Evolutionary conservation across 2,797 vertebrate species (phyloP).

Genomic region (Hephaestus fuliginosus): DNA sequence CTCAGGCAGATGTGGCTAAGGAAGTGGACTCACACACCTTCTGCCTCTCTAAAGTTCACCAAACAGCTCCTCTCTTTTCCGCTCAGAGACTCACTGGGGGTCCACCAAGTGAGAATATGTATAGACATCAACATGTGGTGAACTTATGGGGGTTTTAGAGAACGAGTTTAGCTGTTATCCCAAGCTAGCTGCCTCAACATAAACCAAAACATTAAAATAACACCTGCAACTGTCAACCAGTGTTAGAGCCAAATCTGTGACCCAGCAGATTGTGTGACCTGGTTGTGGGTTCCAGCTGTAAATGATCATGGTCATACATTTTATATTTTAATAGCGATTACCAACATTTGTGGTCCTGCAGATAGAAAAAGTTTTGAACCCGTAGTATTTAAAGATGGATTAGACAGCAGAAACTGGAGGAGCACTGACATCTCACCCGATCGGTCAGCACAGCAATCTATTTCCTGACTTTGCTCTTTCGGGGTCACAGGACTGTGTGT

Average conservation of each 20-base stretch:
- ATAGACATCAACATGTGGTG: not conserved
- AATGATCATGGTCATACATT: too few species aligned
- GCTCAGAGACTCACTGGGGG: not conserved
- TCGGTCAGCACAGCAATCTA: not conserved
- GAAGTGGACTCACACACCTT: slow-evolving; percentile 67
- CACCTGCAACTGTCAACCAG: too few species aligned
- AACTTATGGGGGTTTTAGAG: not conserved
- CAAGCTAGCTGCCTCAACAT: not conserved
- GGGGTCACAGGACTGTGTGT: not conserved
- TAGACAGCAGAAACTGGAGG: not conserved
- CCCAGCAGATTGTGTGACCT: fast-evolving
- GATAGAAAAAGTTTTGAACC: not conserved
- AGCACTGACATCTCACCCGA: too few species aligned
- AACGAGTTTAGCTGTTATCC: slow-evolving; percentile 6
- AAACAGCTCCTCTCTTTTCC: not conserved
- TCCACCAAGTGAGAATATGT: fast-evolving
- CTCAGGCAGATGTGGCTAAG: slow-evolving; percentile 47
- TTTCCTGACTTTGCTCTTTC: not conserved
- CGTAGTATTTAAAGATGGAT: not conserved
- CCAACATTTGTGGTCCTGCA: too few species aligned
- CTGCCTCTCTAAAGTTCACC: not conserved
- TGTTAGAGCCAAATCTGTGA: not conserved
- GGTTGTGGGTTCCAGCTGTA: too few species aligned
- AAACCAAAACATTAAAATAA: not conserved
- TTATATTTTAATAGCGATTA: not conserved